phyloP scores from a whole-genome alignment of 2,113 vertebrate genomes.

The Corythoichthys intestinalis region DNA sequence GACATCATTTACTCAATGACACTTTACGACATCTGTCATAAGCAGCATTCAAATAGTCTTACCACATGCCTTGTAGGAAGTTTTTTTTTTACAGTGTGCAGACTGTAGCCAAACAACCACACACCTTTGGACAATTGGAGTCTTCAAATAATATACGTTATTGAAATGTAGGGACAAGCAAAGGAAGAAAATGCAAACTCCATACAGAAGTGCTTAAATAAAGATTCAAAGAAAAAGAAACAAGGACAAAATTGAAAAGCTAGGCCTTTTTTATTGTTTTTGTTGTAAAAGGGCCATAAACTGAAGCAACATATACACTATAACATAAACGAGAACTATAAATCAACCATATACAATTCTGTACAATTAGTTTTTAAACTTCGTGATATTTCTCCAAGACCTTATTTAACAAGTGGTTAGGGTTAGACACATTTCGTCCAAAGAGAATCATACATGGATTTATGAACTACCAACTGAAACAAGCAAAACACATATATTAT shows the following conservation, averaged over 20 bases:
- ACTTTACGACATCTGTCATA: too few relatives aligned
- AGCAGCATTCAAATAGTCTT: too few relatives aligned
- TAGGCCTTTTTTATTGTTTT: not conserved
- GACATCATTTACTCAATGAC: too few relatives aligned
- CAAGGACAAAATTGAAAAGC: not conserved
- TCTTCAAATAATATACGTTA: not conserved
- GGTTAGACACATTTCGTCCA: conserved; percentile 15
- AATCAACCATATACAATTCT: conserved; percentile 23
- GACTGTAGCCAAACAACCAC: not conserved
- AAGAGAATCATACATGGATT: conserved; percentile 9
- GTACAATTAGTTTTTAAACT: conserved; percentile 25
- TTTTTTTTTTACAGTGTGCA: not conserved
- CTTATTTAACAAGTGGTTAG: conserved; percentile 23
- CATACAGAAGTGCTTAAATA: not conserved
- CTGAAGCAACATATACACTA: conserved; percentile 9
- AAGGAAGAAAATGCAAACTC: not conserved
- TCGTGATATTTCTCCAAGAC: conserved; percentile 18
- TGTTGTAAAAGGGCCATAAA: not conserved
- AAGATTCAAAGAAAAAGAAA: not conserved
- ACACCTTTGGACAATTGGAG: not conserved
- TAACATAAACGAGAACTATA: conserved; percentile 23
- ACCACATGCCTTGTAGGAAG: too few relatives aligned
- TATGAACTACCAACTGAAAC: conserved; percentile 16
- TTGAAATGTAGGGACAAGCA: not conserved
- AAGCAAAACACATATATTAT: conserved; percentile 7